Evolutionary conservation across 2,113 vertebrate species (phyloP), one percentile per base, ranked within the genome.

Genomic region (Nycticorax nycticorax): DNA sequence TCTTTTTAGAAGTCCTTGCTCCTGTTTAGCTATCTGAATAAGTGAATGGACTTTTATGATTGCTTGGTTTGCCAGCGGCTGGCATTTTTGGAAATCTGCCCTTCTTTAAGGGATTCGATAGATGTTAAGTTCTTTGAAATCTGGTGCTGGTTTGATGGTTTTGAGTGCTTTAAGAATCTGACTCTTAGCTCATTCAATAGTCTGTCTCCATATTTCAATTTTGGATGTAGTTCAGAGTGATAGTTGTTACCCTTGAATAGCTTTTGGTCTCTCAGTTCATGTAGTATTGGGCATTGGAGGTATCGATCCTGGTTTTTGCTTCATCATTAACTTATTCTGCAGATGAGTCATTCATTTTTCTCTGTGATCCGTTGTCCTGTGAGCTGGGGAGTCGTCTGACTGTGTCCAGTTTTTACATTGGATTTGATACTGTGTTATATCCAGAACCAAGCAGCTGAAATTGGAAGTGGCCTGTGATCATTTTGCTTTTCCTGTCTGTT

Each of bases 101-200:
- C 55, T 92, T 73, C 48, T 64, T 35, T 74, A 63, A 92, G 64
- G 56, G 26, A 22, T 84, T 93, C 64, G 67, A 9, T 75, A 63
- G 60, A 66, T 67, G 32, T 75, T 59, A 53, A 85, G 69, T 72
- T 94, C 62, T 88, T 88, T 91, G 93, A 92, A 92, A 89, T 77
- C 74, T 64, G 26, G 52, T 79, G 71, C 95, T 77, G 63, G 71
- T 92, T 76, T 82, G 82, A 56, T 88, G 43, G n/a, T 4, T 91
- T 92, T 78, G 56, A 91, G 78, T 91, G 82, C 62, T 91, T 87
- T 86, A 63, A 72, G 84, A 78, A 86, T 16, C 18, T 32, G 39
- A 39, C 69, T 91, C n/a, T 16, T 28, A 43, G 57, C 43, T 93
- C 72, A 88, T 53, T 96, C 83, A 86, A 50, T 93, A 90, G 96